Evolutionary conservation across 2,888 invertebrate species (phyloP).

Genomic region (Escarpia spicata): DNA sequence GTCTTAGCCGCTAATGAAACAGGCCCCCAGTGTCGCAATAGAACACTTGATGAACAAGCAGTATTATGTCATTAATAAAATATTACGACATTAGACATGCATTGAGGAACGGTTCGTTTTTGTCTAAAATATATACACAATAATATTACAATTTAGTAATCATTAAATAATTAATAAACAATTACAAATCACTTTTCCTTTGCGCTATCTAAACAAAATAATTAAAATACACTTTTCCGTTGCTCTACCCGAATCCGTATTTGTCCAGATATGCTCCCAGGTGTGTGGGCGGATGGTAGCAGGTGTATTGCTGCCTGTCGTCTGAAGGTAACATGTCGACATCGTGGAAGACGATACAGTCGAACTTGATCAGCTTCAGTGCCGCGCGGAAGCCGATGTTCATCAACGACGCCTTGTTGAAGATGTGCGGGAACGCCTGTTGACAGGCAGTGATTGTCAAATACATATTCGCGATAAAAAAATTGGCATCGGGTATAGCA

Average conservation of each 20-base stretch:
- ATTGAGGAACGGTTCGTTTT: no score
- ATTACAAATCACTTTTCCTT: no score
- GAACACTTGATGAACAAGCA: no score
- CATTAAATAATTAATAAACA: no score
- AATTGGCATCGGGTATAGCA: no score
- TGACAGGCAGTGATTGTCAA: background rate
- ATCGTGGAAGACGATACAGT: conserved; percentile 22
- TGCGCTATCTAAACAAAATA: no score
- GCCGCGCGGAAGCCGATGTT: conserved; percentile 19
- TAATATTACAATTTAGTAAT: no score
- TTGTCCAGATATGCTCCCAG: conserved; percentile 23
- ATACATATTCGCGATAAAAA: background rate
- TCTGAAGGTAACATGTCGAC: conserved; percentile 20
- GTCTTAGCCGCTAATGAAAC: no score
- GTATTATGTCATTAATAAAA: no score
- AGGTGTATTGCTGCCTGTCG: conserved; percentile 20
- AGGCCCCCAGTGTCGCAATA: no score
- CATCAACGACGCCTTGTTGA: conserved; percentile 25
- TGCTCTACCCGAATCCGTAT: conserved; percentile 17
- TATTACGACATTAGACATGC: no score
- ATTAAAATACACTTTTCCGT: background rate
- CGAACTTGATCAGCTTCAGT: background rate
- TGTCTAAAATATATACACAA: no score
- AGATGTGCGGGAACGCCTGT: conserved; percentile 21
- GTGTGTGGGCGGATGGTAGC: conserved; percentile 17